Evolutionary conservation across 2,797 vertebrate genomes (phyloP), one percentile per base, ranked within the genome.

Genomic region (Acanthopagrus latus): DNA sequence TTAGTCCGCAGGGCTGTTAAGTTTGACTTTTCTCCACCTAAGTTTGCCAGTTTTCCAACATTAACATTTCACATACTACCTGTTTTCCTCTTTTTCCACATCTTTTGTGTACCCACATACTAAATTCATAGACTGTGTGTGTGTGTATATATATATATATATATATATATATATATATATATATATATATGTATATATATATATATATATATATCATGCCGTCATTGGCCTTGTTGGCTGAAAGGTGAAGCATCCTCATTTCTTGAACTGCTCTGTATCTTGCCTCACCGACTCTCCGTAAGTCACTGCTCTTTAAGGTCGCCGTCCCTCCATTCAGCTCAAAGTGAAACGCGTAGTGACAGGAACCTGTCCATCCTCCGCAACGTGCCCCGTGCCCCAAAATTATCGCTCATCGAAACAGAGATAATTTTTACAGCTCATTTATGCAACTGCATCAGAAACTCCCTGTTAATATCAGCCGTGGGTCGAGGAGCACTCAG

Each of bases 401-500:
- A 78, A 56, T 46, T 0, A 66, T 77, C n/a, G 52, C 18, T 27
- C 44, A 47, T 74, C 5, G 16, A 13, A n/a, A 6, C 3, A 27
- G 6, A 47, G n/a, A 68, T 62, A 56, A 48, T 47, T 62, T 38
- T 12, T 27, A 27, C 14, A 1, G n/a, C 77, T 50, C n/a, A 33
- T 8, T 7, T 44, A n/a, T 20, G 5, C 2, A 10, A 29, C 27
- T 43, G 12, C 43, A 51, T 27, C 84, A 83, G 75, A 89, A 90
- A 73, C 71, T 74, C 72, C 48, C 65, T 52, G 17, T 81, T 75
- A 72, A 69, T 68, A 64, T 74, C 65, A 67, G 20, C 29, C 43
- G 60, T 50, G 57, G 58, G 25, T 78, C 52, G 68, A 85, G 59
- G 38, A 68, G n/a, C 21, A 7, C 51, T 72, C 21, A 16, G 54